Conservation (phyloP, 2,888 invertebrate species). For the Harpagoxenus sublaevis region DNA sequence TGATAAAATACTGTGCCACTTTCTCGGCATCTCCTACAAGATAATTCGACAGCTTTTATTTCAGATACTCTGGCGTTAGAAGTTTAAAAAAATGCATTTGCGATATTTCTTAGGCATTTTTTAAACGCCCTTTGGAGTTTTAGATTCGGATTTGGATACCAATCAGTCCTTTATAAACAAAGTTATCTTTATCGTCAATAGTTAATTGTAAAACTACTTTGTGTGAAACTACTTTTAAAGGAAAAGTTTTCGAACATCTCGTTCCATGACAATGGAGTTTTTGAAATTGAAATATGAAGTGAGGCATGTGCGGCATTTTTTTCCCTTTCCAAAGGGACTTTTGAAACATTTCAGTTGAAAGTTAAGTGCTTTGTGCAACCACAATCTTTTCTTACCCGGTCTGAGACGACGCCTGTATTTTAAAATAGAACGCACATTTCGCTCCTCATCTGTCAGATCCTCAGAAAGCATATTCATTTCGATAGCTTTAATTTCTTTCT, state of each 20-base stretch:
- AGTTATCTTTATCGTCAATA: background rate
- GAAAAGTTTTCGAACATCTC: background rate
- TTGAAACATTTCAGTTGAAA: background rate
- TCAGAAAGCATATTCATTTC: conserved; percentile 1
- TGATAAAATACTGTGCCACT: conserved; percentile 80
- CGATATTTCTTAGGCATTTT: background rate
- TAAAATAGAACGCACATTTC: conserved; percentile 44
- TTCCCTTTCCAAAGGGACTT: background rate
- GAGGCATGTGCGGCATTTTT: background rate
- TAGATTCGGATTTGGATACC: background rate
- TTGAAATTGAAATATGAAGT: background rate
- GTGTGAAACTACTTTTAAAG: background rate
- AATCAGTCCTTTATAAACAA: background rate
- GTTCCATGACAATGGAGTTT: background rate
- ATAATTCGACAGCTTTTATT: conserved; percentile 26
- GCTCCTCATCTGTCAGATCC: conserved; percentile 17
- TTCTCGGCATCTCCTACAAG: conserved; percentile 77
- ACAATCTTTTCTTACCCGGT: conserved; percentile 41
- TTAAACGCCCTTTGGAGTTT: background rate
- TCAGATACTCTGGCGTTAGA: background rate
- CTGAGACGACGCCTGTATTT: conserved; percentile 51
- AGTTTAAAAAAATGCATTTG: background rate
- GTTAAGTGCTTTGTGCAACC: background rate
- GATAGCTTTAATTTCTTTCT: conserved; percentile 26
- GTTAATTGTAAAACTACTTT: background rate